A percentile compares a stretch with the other conserved stretches of the same genome.
These are phyloP conservation scores for Caiman crocodilus DNA, from an alignment of 2,797 vertebrate species.

Conservation along the genomic window DNA sequence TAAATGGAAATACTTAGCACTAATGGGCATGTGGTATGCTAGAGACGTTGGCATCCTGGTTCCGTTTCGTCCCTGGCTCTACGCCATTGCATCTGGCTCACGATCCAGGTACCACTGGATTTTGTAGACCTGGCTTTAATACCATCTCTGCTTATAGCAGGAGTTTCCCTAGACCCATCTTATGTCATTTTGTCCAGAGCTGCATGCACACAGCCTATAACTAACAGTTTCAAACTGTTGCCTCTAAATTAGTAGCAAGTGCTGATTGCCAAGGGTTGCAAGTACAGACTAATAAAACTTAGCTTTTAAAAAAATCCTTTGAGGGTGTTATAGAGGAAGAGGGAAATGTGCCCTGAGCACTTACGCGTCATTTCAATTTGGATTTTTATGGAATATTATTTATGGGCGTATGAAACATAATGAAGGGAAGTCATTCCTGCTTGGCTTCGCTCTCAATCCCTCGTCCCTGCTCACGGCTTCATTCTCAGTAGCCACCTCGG, in stretches of 20 bases:
- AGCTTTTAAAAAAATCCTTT: background rate
- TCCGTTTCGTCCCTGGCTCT: background rate
- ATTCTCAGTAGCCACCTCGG: background rate
- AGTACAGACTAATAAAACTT: conserved; percentile 27
- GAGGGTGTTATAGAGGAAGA: conserved; percentile 26
- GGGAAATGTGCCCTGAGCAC: conserved; percentile 57
- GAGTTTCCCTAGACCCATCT: background rate
- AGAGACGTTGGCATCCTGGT: background rate
- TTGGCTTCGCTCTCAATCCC: background rate
- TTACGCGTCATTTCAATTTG: conserved; percentile 42
- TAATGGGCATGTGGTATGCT: background rate
- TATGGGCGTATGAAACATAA: conserved; percentile 39
- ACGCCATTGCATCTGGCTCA: background rate
- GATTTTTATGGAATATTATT: conserved; percentile 54
- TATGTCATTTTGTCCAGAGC: accelerated
- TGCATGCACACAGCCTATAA: background rate
- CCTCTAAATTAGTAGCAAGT: background rate
- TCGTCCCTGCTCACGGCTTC: background rate
- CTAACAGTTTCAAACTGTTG: background rate
- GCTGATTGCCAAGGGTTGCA: background rate
- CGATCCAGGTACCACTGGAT: background rate
- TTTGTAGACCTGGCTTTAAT: background rate
- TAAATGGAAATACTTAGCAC: background rate
- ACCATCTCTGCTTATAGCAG: accelerated
- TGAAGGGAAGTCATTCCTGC: background rate